Conservation (phyloP, 2,888 invertebrate species). For the Hyalella azteca region DNA sequence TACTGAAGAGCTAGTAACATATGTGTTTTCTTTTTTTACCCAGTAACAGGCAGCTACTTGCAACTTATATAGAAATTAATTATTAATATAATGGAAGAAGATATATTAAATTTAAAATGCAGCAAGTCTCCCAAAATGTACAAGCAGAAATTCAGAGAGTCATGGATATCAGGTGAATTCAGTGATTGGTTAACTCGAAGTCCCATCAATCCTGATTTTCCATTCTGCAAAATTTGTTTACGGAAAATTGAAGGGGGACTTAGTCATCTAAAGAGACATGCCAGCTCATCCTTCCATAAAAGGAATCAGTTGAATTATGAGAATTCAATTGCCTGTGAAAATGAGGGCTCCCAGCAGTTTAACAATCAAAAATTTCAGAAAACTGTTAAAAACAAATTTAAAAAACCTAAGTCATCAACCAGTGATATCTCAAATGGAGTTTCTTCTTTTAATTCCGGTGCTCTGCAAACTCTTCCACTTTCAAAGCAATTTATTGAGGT, state of each 20-base stretch:
- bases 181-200: not conserved
- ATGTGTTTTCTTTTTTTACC: too few relatives aligned
- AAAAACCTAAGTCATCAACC: not conserved
- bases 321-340: not conserved
- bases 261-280: not conserved
- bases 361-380: not conserved
- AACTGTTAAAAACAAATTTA: not conserved
- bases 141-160: slow-evolving; percentile 1
- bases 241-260: slow-evolving; percentile 4
- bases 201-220: not conserved
- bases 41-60: too few relatives aligned
- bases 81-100: too few relatives aligned
- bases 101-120: too few relatives aligned
- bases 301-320: not conserved
- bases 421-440: not conserved
- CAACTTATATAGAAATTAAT: too few relatives aligned
- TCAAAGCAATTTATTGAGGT: not conserved
- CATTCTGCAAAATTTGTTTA: not conserved
- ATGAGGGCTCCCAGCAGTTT: not conserved
- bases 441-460: not conserved
- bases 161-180: not conserved
- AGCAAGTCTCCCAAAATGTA: too few relatives aligned
- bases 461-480: not conserved
- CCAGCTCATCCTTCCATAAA: not conserved
- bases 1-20: too few relatives aligned